These are phyloP conservation scores for Phymorhynchus buccinoides DNA, from an alignment of 1,140 invertebrate genomes.

Conservation along the genomic window DNA sequence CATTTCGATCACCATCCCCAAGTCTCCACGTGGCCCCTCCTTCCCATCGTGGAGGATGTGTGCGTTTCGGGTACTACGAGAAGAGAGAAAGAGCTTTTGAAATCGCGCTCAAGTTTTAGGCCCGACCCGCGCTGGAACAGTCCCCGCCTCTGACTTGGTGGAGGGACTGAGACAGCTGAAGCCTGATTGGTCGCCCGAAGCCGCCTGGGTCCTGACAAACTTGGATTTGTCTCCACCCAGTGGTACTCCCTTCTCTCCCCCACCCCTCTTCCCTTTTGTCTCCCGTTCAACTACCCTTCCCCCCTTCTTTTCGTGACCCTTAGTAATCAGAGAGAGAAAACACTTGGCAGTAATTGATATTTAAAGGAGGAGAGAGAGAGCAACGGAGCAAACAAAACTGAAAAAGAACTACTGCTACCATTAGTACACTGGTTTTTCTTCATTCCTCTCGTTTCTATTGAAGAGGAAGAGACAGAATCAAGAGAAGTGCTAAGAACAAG, in stretches of 20 bases:
- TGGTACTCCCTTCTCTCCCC: background rate
- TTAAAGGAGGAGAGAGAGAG: background rate
- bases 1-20: too few relatives aligned
- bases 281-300: background rate
- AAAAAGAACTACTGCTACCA: background rate
- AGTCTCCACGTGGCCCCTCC: background rate
- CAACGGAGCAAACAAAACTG: background rate
- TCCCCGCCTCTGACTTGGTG: slow-evolving; percentile 18
- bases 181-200: slow-evolving; percentile 12
- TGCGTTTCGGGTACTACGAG: background rate
- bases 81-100: too few relatives aligned
- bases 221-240: background rate
- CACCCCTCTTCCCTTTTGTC: background rate
- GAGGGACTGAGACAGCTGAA: background rate
- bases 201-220: background rate
- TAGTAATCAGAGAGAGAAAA: background rate
- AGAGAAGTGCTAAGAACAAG: background rate
- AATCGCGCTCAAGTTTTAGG: too few relatives aligned
- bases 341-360: slow-evolving; percentile 8
- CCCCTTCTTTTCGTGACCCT: slow-evolving; percentile 8
- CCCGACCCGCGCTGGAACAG: background rate
- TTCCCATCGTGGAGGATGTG: background rate
- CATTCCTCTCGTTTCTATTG: background rate
- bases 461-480: background rate
- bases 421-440: too few relatives aligned